These are phyloP conservation scores for Reticulitermes speratus DNA, from an alignment of 1,140 invertebrate genomes.

Conservation along the genomic window DNA sequence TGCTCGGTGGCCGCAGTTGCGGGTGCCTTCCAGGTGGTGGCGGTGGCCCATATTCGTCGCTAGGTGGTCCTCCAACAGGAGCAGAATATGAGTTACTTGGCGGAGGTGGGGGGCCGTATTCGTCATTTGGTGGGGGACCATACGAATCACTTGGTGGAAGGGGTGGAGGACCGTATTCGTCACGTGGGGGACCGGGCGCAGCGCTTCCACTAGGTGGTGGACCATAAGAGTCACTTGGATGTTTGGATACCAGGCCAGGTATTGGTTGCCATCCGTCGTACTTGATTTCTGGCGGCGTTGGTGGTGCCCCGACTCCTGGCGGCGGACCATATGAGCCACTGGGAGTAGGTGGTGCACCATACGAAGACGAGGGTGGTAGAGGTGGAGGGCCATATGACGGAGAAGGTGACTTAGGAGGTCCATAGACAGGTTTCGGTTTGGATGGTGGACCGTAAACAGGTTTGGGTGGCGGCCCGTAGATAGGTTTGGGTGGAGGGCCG, in stretches of 20 bases:
- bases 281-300: slow-evolving; percentile 50
- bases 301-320: slow-evolving; percentile 22
- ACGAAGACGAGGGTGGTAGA: slow-evolving; percentile 47
- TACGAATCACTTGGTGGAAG: slow-evolving; percentile 48
- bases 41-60: slow-evolving; percentile 38
- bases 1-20: slow-evolving; percentile 38
- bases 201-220: slow-evolving; percentile 26
- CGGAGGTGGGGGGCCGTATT: slow-evolving; percentile 32
- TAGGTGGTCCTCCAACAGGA: slow-evolving; percentile 9
- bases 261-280: slow-evolving; percentile 85
- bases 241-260: slow-evolving; percentile 43
- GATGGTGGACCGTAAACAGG: slow-evolving; percentile 45
- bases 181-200: neutral
- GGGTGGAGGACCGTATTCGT: slow-evolving; percentile 33
- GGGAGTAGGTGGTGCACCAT: slow-evolving; percentile 33
- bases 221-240: slow-evolving; percentile 28
- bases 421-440: slow-evolving; percentile 42
- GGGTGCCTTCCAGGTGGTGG: neutral
- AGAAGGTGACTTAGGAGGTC: slow-evolving; percentile 51
- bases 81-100: neutral
- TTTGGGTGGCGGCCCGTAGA: slow-evolving; percentile 43
- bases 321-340: slow-evolving; percentile 44
- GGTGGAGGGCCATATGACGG: slow-evolving; percentile 47
- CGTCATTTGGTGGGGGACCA: slow-evolving; percentile 40
- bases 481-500: slow-evolving; percentile 47